Evolutionary conservation across 2,888 invertebrate species (phyloP), one percentile per base, ranked within the genome.

Genomic region (Caenorhabditis plicata): DNA sequence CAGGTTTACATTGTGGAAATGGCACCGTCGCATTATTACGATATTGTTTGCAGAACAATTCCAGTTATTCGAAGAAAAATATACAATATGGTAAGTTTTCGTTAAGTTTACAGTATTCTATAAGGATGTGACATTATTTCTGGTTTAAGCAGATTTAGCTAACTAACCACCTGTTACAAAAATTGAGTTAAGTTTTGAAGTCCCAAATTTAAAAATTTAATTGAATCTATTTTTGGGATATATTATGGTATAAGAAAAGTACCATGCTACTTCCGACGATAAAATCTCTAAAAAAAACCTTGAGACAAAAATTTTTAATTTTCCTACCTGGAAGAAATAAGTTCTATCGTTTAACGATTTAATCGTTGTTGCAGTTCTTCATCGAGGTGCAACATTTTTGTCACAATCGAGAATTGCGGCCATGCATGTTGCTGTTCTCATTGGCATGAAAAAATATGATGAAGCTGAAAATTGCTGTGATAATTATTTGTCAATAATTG

Each of bases 21-120:
- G 73, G 73, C 20, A 57, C 72, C n/a, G 56, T 74, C 1, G 61
- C 72, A 8, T 56, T 74, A 5, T 36, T 74, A 8, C 44, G 64
- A 13, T 20, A 60, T 25, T 55, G 62, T 27, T 15, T 55, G 4
- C 33, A 45, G 4, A 49, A 51, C 15, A 55, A 53, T 32, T 38
- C 46, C 4, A 50, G 60, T 29, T 53, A 66, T 25, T 22, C 61
- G 4, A 54, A 41, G 19, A 63, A 47, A 15, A 63, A 64, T 26
- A 41, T 67, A 9, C 68, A 70, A 31, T 73, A 58, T 31, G 62
- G 71, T 70, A 27, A 43, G 48, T 33, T 3, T 2, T 11, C 5
- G 5, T 31, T 17, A 13, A n/a, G 5, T n/a, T n/a, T n/a, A n/a
- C n/a, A n/a, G n/a, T n/a, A n/a, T n/a, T n/a, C n/a, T n/a, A n/a